Evolutionary conservation across 2,113 vertebrate species (phyloP).

Genomic region (Peromyscus leucopus): DNA sequence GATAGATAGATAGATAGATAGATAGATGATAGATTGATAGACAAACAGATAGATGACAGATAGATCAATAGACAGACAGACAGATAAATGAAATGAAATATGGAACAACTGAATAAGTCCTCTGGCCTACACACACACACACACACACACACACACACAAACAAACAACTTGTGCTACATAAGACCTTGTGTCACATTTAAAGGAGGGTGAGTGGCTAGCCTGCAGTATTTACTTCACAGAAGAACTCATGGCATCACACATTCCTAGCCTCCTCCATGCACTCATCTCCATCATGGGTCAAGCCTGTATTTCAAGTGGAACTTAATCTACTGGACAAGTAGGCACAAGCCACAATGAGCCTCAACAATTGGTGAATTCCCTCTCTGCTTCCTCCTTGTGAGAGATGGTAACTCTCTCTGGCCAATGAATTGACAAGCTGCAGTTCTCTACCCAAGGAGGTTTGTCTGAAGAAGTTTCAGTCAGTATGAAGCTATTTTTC

Average conservation of each 20-base stretch:
- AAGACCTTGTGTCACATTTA: neutral
- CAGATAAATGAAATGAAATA: neutral
- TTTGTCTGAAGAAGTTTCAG: neutral
- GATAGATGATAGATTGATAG: too few species aligned
- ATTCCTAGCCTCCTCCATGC: neutral
- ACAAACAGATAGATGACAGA: too few species aligned
- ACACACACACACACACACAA: neutral
- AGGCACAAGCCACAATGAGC: neutral
- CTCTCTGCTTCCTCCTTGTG: neutral
- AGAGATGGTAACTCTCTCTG: neutral
- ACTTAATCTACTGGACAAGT: neutral
- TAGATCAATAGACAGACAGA: neutral
- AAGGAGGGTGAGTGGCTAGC: too few species aligned
- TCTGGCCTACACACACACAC: neutral
- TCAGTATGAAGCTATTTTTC: neutral
- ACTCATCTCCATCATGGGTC: neutral
- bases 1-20: too few species aligned
- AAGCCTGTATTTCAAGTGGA: neutral
- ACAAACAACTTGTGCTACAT: too few species aligned
- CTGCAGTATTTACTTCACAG: neutral
- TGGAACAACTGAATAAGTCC: neutral
- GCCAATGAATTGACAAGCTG: neutral
- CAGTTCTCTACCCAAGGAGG: neutral
- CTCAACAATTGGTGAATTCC: neutral
- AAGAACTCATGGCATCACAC: neutral